These are phyloP conservation scores for Cheiracanthium punctorium DNA, from an alignment of 2,888 invertebrate genomes.

Conservation along the genomic window DNA sequence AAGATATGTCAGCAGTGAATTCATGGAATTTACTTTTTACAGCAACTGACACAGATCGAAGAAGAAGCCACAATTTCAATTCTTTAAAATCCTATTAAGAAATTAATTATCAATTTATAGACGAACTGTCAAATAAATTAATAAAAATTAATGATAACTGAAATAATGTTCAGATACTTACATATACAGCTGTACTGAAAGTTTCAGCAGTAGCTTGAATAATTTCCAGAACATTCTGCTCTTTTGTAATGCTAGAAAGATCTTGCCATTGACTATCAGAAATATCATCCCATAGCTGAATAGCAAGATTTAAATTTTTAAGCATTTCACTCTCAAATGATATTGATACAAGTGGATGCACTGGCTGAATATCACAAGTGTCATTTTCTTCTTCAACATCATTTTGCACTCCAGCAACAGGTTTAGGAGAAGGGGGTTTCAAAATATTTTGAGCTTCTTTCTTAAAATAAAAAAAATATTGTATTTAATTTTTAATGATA, in stretches of 20 bases:
- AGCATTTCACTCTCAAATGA: conserved; percentile 43
- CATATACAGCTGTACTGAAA: conserved; percentile 16
- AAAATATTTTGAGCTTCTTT: conserved; percentile 33
- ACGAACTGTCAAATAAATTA: too few species aligned
- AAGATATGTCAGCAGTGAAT: conserved; percentile 20
- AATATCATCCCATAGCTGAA: conserved; percentile 46
- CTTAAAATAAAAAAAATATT: conserved; percentile 37
- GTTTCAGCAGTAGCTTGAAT: conserved; percentile 36
- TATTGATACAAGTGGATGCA: conserved; percentile 43
- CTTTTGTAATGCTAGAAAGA: not conserved
- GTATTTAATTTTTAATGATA: too few species aligned
- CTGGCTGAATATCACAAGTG: conserved; percentile 50
- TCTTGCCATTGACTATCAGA: conserved; percentile 22
- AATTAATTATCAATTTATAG: too few species aligned
- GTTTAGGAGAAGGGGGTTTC: not conserved
- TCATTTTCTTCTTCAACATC: conserved; percentile 46
- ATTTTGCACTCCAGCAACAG: not conserved
- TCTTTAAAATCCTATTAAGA: conserved; percentile 47
- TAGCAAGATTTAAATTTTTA: conserved; percentile 41
- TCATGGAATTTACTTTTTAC: conserved; percentile 17
- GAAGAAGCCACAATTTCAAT: conserved; percentile 38
- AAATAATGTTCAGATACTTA: too few species aligned
- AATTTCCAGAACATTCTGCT: not conserved
- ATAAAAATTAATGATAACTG: not conserved
- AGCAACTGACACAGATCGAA: conserved; percentile 15